Evolutionary conservation across 2,113 vertebrate genomes (phyloP).

Genomic region (Balaeniceps rex): DNA sequence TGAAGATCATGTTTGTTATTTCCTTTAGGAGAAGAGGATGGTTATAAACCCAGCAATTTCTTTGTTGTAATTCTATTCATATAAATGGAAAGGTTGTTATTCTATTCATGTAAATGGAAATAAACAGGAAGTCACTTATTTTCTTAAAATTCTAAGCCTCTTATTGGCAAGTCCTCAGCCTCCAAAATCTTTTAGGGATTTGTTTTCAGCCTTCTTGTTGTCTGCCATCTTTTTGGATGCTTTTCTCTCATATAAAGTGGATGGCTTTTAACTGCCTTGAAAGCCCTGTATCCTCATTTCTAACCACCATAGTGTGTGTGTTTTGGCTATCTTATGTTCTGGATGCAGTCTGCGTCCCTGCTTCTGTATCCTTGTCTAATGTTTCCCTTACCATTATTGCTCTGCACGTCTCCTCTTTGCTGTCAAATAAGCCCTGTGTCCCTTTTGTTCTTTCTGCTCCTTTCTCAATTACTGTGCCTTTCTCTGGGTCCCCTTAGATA

Average conservation of each 20-base stretch:
- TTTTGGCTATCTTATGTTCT: not conserved
- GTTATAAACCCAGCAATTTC: not conserved
- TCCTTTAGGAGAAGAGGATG: not conserved
- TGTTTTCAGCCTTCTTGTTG: not conserved
- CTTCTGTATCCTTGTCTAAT: not conserved
- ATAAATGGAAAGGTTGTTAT: not conserved
- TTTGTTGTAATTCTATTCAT: not conserved
- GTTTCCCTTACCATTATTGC: not conserved
- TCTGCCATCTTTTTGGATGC: not conserved
- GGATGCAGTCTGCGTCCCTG: not conserved
- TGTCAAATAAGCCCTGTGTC: not conserved
- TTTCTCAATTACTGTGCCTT: not conserved
- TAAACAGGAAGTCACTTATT: not conserved
- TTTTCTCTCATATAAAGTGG: not conserved
- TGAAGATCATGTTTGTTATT: not conserved
- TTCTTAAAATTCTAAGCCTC: not conserved
- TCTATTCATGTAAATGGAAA: not conserved
- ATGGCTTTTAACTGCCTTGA: not conserved
- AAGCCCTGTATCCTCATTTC: not conserved
- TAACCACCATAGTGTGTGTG: not conserved
- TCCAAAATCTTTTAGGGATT: not conserved
- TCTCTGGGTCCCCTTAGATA: not conserved
- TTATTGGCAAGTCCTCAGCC: not conserved
- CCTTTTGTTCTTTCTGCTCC: not conserved
- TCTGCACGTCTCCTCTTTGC: not conserved